Percentiles rank a stretch among this genome's conserved stretches.
Conservation (phyloP, 2,113 vertebrate genomes). For the Gallinago media region DNA sequence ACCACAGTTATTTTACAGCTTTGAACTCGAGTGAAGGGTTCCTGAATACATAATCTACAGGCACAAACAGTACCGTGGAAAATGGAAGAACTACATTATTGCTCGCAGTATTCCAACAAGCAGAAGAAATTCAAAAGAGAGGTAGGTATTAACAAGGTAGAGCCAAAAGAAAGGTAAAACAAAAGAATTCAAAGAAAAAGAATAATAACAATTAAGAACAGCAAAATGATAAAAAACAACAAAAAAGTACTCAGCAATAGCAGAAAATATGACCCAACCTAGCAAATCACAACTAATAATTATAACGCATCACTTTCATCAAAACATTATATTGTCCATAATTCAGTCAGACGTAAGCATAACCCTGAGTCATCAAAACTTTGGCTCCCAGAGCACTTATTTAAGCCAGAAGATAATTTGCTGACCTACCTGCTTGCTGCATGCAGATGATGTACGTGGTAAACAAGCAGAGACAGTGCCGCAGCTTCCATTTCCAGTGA, state of each 20-base stretch:
- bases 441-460: conserved; percentile 66
- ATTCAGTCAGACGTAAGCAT: not conserved
- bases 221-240: not conserved
- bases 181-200: not conserved
- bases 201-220: not conserved
- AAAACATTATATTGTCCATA: not conserved
- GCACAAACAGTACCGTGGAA: not conserved
- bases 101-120: not conserved
- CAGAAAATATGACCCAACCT: not conserved
- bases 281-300: not conserved
- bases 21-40: not conserved
- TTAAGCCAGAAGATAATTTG: not conserved
- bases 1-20: not conserved
- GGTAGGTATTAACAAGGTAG: not conserved
- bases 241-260: not conserved
- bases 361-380: not conserved
- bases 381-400: not conserved
- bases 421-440: conserved; percentile 80
- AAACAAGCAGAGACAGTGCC: conserved; percentile 69
- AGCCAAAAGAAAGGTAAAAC: not conserved
- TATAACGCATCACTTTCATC: not conserved
- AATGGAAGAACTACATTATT: not conserved
- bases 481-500: conserved; percentile 84
- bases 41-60: not conserved
- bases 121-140: conserved; percentile 14